Base-by-base conservation (phyloP, 2,797 vertebrate species). In the Crocidura indochinensis region DNA sequence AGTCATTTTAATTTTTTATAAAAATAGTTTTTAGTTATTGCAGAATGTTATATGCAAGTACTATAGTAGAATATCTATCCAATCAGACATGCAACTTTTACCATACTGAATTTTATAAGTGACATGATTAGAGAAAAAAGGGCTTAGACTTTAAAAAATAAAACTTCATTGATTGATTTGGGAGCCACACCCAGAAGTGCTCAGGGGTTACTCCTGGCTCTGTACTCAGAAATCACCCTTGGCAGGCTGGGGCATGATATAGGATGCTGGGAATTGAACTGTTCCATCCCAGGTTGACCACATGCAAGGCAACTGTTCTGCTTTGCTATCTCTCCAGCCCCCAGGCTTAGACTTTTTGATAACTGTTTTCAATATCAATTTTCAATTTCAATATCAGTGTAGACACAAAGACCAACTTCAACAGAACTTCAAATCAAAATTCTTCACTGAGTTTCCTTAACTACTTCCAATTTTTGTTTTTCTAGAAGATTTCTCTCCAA, bases 391-490 rank as follows among this genome's bases (percentile, higher is more conserved):
- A 82, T 38, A 38, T 38, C 10, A 68, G 20, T 74, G 27, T 73
- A 29, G 80, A 84, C 20, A 46, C 19, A 46, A 76, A 9, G 68
- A 69, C 79, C 91, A 49, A 84, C 26, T 38, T 53, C 27, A 67
- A 82, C n/a, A 90, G 56, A 74, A 84, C 78, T n/a, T 64, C 46
- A 85, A 91, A 84, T 26, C 65, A 88, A 65, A 79, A 10, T 81
- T 82, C 10, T 5, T 38, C 1, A 5, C 6, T 64, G 31, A n/a
- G 49, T 15, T 51, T 51, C 60, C 82, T 51, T 31, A 53, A 64
- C 47, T 0, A 12, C 44, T 73, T 74, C 15, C 44, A n/a, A 73
- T 9, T 89, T 80, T 72, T 83, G 10, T 68, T 79, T 91, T 77
- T 26, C 46, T 89, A 38, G 22, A 87, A 91, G 75, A 38, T 46